A percentile compares a stretch with the other conserved stretches of the same genome.
Conservation (phyloP, 2,797 vertebrate genomes). For the Nyctalus aviator region DNA sequence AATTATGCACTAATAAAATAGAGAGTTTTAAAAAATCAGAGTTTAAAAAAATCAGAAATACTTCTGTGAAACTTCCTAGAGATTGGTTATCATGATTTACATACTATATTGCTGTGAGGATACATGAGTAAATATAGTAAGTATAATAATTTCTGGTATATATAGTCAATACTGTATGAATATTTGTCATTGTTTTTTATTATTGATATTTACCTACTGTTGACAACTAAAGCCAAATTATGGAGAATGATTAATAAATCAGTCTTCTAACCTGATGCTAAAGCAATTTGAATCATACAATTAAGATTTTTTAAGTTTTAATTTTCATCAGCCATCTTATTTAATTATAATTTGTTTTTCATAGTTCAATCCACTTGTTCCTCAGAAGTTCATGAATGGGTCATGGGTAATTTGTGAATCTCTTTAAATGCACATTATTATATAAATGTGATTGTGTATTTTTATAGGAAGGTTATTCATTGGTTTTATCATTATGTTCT, state of each 20-base stretch:
- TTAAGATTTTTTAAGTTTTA: conserved; percentile 11
- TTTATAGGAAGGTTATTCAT: conserved; percentile 28
- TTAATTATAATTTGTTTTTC: conserved; percentile 44
- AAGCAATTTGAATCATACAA: neutral
- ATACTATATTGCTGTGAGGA: neutral
- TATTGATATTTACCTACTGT: neutral
- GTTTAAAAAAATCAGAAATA: neutral
- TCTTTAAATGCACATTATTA: neutral
- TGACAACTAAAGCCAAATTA: conserved; percentile 10
- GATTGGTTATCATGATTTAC: neutral
- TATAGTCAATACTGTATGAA: neutral
- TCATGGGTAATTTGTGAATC: neutral
- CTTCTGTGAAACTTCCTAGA: neutral
- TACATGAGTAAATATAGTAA: neutral
- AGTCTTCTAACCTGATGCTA: conserved; percentile 37
- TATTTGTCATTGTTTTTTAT: neutral
- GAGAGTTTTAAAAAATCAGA: neutral
- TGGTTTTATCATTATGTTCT: neutral
- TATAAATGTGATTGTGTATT: conserved; percentile 15
- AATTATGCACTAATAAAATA: neutral
- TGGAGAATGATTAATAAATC: neutral
- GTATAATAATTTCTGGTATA: neutral
- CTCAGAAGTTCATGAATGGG: neutral
- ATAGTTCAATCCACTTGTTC: neutral
- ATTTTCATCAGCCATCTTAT: conserved; percentile 1